Evolutionary conservation across 2,797 vertebrate species (phyloP).

Genomic region (Simalia tracyae): DNA sequence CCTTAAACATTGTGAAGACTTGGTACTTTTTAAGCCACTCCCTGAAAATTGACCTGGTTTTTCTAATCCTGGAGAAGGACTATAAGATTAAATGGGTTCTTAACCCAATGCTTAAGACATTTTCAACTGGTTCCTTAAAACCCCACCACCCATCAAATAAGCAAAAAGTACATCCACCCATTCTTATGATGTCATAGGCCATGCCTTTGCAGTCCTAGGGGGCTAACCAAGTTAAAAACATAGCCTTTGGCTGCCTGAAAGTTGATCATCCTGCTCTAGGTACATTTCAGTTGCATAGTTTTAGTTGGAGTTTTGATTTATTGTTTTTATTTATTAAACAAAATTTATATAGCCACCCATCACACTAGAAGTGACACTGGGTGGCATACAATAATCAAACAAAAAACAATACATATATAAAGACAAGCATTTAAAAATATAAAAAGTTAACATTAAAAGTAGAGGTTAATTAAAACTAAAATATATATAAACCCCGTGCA

Average conservation of each 20-base stretch:
- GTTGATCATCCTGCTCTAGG: neutral
- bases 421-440: too few species aligned
- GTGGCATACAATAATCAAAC: too few species aligned
- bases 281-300: neutral
- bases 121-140: neutral
- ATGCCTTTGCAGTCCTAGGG: neutral
- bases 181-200: neutral
- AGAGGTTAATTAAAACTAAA: too few species aligned
- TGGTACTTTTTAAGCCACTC: neutral
- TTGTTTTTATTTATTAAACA: too few species aligned
- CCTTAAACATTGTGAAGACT: neutral
- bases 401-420: too few species aligned
- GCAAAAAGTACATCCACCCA: neutral
- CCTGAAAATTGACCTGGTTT: neutral
- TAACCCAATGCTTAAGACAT: neutral
- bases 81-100: neutral
- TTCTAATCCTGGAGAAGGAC: neutral
- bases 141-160: neutral
- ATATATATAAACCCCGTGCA: too few species aligned
- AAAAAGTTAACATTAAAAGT: too few species aligned
- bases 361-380: too few species aligned
- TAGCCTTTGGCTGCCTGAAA: neutral
- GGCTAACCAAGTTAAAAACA: neutral
- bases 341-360: too few species aligned
- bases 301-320: neutral